Percentiles rank a stretch among this genome's conserved stretches.
Conservation (phyloP, 2,797 vertebrate genomes). For the Neostethus bicornis region DNA sequence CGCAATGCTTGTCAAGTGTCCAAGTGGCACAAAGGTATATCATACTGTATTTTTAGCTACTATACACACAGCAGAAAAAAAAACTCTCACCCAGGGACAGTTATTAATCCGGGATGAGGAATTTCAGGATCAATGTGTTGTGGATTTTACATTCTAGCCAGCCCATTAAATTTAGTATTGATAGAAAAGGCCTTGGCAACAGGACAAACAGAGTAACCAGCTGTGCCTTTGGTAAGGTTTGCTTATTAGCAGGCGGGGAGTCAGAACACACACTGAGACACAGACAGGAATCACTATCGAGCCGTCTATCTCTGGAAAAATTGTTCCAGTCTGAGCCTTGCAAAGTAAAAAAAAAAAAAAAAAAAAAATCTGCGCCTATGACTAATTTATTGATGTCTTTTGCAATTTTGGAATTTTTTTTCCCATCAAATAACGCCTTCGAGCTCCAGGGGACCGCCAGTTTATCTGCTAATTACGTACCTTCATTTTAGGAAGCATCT, state of each 20-base stretch:
- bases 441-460: slow-evolving; percentile 5
- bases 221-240: slow-evolving; percentile 64
- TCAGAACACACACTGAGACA: slow-evolving; percentile 59
- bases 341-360: slow-evolving; percentile 1
- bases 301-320: slow-evolving; percentile 61
- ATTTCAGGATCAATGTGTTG: slow-evolving; percentile 15
- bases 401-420: slow-evolving; percentile 9
- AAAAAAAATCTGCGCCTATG: slow-evolving; percentile 7
- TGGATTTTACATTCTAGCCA: slow-evolving; percentile 35
- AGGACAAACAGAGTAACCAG: slow-evolving; percentile 60
- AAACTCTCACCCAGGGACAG: neutral
- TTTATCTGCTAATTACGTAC: slow-evolving; percentile 3
- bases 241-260: slow-evolving; percentile 70
- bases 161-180: slow-evolving; percentile 57
- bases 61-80: slow-evolving; percentile 14
- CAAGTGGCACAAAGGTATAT: too few relatives aligned
- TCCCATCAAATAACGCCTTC: slow-evolving; percentile 25
- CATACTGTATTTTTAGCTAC: slow-evolving; percentile 11
- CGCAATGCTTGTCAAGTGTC: too few relatives aligned
- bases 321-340: slow-evolving; percentile 37
- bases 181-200: slow-evolving; percentile 55
- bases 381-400: slow-evolving; percentile 37
- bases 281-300: slow-evolving; percentile 62
- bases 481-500: slow-evolving; percentile 18
- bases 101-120: slow-evolving; percentile 9